phyloP scores from a whole-genome alignment of 2,113 vertebrate genomes.

The Cyprinodon tularosa region DNA sequence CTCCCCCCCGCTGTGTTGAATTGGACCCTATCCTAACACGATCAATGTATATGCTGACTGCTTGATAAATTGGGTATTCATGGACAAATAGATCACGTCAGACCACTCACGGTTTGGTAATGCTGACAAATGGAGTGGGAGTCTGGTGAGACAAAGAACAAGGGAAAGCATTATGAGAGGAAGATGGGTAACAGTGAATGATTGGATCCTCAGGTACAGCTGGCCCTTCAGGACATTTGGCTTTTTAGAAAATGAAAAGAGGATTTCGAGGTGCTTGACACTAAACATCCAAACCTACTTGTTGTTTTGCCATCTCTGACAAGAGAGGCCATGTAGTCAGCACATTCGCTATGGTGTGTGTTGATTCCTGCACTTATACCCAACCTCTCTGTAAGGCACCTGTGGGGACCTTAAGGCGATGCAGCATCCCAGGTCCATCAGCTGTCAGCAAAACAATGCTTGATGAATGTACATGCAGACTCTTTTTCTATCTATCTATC shows the following conservation, averaged over 20 bases:
- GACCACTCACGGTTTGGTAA: slow-evolving; percentile 66
- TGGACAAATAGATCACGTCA: slow-evolving; percentile 77
- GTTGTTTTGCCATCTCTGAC: slow-evolving; percentile 43
- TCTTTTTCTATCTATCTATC: background rate
- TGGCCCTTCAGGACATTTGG: slow-evolving; percentile 67
- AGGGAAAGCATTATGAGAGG: slow-evolving; percentile 35
- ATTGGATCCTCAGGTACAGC: slow-evolving; percentile 58
- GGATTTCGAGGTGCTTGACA: slow-evolving; percentile 71
- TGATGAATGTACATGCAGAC: no score
- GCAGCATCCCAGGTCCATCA: slow-evolving; percentile 70
- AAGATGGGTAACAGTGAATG: slow-evolving; percentile 43
- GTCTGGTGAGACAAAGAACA: slow-evolving; percentile 27
- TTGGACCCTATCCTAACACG: slow-evolving; percentile 16
- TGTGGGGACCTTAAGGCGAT: slow-evolving; percentile 75
- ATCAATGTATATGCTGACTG: slow-evolving; percentile 72
- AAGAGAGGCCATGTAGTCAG: slow-evolving; percentile 65
- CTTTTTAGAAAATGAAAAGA: slow-evolving; percentile 76
- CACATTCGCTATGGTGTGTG: slow-evolving; percentile 62
- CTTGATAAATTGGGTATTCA: slow-evolving; percentile 76
- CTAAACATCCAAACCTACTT: slow-evolving; percentile 62
- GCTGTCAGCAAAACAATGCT: slow-evolving; percentile 69
- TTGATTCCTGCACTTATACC: slow-evolving; percentile 49
- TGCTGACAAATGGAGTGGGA: slow-evolving; percentile 72
- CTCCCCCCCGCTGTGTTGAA: slow-evolving; percentile 46
- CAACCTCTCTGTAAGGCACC: slow-evolving; percentile 63